Conservation (phyloP, 2,888 invertebrate genomes). For the Antheraea assamensis region DNA sequence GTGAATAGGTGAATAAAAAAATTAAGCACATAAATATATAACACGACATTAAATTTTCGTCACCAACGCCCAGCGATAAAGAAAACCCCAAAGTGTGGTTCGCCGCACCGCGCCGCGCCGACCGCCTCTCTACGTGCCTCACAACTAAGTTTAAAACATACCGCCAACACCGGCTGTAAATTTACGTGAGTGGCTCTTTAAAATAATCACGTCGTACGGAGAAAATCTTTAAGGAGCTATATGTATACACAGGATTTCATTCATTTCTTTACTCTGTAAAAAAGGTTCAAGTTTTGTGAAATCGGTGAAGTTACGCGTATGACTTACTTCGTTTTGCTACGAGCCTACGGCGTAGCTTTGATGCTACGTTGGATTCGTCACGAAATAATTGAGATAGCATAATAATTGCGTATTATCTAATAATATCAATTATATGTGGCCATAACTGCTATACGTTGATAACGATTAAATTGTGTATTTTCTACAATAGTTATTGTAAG, state of each 20-base stretch:
- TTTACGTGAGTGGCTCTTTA: conserved; percentile 34
- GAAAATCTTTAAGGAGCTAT: conserved; percentile 24
- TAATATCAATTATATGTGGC: background rate
- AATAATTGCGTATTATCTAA: background rate
- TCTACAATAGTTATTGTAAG: too few species aligned
- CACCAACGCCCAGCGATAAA: conserved; percentile 8
- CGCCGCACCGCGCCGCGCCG: conserved; percentile 13
- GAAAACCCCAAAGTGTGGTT: conserved; percentile 18
- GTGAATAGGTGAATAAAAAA: too few species aligned
- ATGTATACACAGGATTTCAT: conserved; percentile 16
- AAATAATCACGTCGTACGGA: conserved; percentile 36
- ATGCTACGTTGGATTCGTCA: background rate
- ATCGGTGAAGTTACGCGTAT: background rate
- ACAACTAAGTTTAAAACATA: conserved; percentile 34
- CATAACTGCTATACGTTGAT: too few species aligned
- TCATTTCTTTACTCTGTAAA: background rate
- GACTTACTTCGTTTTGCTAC: background rate
- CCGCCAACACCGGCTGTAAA: conserved; percentile 30
- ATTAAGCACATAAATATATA: background rate
- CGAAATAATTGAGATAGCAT: background rate
- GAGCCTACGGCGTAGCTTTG: background rate
- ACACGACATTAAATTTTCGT: conserved; percentile 14
- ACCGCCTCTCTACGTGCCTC: conserved; percentile 18
- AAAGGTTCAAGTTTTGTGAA: background rate
- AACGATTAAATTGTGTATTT: too few species aligned